Evolutionary conservation across 2,113 vertebrate species (phyloP), one percentile per base, ranked within the genome.

Genomic region (Nerophis lumbriciformis): DNA sequence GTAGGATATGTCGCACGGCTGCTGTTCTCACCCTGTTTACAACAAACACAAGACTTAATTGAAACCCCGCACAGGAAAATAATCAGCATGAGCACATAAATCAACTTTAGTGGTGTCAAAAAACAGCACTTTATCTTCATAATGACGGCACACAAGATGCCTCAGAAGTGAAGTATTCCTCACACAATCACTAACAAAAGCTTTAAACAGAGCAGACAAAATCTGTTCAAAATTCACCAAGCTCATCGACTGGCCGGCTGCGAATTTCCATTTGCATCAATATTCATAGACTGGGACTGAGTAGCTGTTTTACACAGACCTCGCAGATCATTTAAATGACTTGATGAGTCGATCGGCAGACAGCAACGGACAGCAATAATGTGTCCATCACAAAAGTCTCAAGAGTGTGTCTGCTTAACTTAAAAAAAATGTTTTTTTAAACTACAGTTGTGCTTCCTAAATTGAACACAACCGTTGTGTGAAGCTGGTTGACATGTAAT

Each of bases 1-100:
- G 84, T 5, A 92, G 76, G 73, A 99, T 75, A 58, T 96, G 94
- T 58, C 94, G 92, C 53, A 92, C 79, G 11, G 92, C 94, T 56
- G 82, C 53, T 56, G 85, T 85, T 75, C 94, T 94, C 53, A 96
- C 89, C 49, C 96, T 99, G 77, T 53, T 52, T 53, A 63, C 45
- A 50, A 71, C 39, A 4, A 75, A 53, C 16, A 72, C 8, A 65
- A 47, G 13, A 11, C 4, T 47, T 66, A 60, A 19, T 56, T 15
- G 42, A 63, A 35, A 53, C 65, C 42, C 52, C 9, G 58, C 4
- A 4, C 13, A 59, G 35, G 28, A 61, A 48, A 50, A 51, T 44
- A 21, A 62, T 48, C 55, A 42, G 57, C 36, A 63, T 15, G 60
- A 49, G 8, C 5, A 49, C 8, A 65, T 37, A 7, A 58, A 75